Base-by-base conservation (phyloP, 2,888 invertebrate genomes). In the Pristionchus arcanus region DNA sequence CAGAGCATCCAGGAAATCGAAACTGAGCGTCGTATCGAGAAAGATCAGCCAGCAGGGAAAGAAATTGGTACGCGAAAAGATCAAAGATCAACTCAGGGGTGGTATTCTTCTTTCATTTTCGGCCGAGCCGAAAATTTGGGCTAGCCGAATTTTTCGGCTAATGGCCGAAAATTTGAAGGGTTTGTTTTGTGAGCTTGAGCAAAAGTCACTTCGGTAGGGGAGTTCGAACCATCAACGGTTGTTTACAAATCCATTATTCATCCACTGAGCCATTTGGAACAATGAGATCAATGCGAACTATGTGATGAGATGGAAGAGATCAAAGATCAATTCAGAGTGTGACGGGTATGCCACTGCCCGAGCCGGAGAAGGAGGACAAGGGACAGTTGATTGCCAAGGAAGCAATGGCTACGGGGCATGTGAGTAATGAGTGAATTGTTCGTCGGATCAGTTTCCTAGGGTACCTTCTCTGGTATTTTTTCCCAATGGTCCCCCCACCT, bases 351-450 rank as follows among this genome's bases (percentile, higher is more conserved):
- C 89, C 77, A 25, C 21, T 74, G 21, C 68, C 55, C 81, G 63
- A 81, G 1, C 34, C 74, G 55, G 55, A 53, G n/a, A 83, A 83
- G 55, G 59, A 37, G 25, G 86, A 87, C 21, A 42, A 81, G 42
- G 34, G 89, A 55, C 87, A 91, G 63, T 90, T 94, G 63, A 94
- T 94, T 11, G 93, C 92, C 21, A 92, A 92, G 87, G 94, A 94
- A 90, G 90, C 91, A 59, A 94, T 93, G 21, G 94, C 94, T 59
- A 93, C 93, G n/a, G 94, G 94, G 81, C 89, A 94, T 59, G 94
- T 93, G 31, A 49, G 91, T 90, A 11, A 63, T 0, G 11, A n/a
- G n/a, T n/a, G n/a, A n/a, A n/a, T n/a, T n/a, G n/a, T n/a, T n/a
- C n/a, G n/a, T n/a, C n/a, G 49, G 59, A 59, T 59, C 55, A 42